Evolutionary conservation across 2,888 invertebrate species (phyloP), one percentile per base, ranked within the genome.

Genomic region (Rhodophaea formosa): DNA sequence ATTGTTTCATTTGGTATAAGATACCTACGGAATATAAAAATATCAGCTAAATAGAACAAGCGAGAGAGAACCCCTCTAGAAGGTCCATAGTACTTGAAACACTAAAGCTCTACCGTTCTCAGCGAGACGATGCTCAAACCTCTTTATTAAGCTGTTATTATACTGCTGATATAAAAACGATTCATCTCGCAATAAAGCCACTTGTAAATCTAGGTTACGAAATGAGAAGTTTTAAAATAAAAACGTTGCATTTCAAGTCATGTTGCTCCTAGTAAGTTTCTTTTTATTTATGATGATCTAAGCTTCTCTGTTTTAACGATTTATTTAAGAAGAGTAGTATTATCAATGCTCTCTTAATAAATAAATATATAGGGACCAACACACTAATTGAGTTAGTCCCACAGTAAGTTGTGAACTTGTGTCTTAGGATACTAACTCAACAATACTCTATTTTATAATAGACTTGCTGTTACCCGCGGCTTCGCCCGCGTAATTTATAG

Each of bases 71-170:
- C 8, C 32, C 16, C 1, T 35, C 15, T 15, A n/a, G n/a, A 10
- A 51, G 32, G 32, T 51, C 32, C 32, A 51, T 51, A 51, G 49
- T 16, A 10, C 49, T 51, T 30, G 32, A 51, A 32, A 30, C 35
- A 32, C 49, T 14, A 14, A 10, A 51, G 32, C 49, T 46, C 29
- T 17, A 16, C 17, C 45, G 45, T 17, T 45, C 17, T 16, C 45
- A 16, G 45, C 45, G n/a, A 51, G 35, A 1, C 39, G 51, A 51
- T 51, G 51, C 35, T 51, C 51, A 51, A 35, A 17, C 51, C 51
- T 51, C 51, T 51, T 51, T 35, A 51, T 51, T 51, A 51, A 39
- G 35, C 30, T 51, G 35, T 51, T 51, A 51, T 51, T 51, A 51
- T 39, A 35, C 51, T 39, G 51, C 51, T 51, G 51, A 51, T 51